Base-by-base conservation (phyloP, 2,113 vertebrate genomes). In the Pseudopodoces humilis region DNA sequence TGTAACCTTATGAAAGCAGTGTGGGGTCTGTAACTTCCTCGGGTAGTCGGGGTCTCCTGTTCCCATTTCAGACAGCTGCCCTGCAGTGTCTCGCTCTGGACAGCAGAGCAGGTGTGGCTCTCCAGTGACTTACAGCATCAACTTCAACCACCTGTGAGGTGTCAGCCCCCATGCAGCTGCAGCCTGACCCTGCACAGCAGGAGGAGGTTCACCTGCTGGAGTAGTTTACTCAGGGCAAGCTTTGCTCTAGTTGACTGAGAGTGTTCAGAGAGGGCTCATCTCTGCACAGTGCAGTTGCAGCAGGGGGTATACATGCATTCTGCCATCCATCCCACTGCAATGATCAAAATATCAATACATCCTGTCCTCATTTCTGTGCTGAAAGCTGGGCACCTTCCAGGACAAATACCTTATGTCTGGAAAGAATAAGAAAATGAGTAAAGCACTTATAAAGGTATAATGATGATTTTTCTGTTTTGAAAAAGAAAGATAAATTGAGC, bases 261-360 rank as follows among this genome's bases (percentile, higher is more conserved):
- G 25, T 13, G 23, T 5, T 80, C 53, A 72, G 53, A 88, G 37
- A 28, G 47, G 23, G 49, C 33, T 90, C 39, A 41, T 62, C 43
- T 31, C n/a, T 70, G 39, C 60, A 7, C 30, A 33, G 52, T 33
- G 5, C 44, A 31, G 31, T 0, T 64, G 46, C 68, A 67, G 76
- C 60, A 67, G 47, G 41, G 39, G 14, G 28, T 16, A 33, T 1
- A 20, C 13, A 8, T 0, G 0, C 23, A 15, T 71, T 67, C 70
- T 75, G 30, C 76, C 78, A 91, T 67, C 76, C 78, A 91, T 67
- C 37, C 16, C 31, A 41, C 33, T 59, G 64, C 60, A 90, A 70
- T 27, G 77, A 88, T 60, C 83, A 80, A 90, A 96, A 83, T 49
- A n/a, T 75, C 79, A 67, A 84, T 75, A 60, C 52, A 46, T 24